Conservation (phyloP, 2,113 vertebrate species). For the Origma solitaria region DNA sequence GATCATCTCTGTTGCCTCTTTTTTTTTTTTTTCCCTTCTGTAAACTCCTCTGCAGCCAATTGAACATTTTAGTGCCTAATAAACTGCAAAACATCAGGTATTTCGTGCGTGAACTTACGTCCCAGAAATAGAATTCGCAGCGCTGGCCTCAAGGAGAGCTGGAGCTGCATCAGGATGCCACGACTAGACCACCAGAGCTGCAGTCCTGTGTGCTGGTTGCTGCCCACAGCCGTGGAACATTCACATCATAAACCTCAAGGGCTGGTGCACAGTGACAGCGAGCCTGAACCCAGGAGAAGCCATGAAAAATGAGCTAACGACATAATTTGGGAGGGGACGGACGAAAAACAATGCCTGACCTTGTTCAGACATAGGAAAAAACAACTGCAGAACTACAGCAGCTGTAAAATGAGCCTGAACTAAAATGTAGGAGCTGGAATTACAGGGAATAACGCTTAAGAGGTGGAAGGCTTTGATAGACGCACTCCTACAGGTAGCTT, state of each 20-base stretch:
- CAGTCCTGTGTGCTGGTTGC: background rate
- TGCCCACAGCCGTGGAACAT: background rate
- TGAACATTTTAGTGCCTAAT: background rate
- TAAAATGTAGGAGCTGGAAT: background rate
- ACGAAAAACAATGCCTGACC: background rate
- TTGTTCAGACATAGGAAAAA: background rate
- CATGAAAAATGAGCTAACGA: background rate
- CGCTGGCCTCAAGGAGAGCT: background rate
- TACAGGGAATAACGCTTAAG: background rate
- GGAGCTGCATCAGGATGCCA: background rate
- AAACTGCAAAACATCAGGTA: background rate
- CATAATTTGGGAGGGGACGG: background rate
- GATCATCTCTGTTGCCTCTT: background rate
- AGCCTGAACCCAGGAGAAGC: background rate
- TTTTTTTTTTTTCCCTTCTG: background rate
- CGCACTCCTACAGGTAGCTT: constrained; percentile 37
- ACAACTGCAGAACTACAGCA: background rate
- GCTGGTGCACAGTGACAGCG: background rate
- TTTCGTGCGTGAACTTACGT: background rate
- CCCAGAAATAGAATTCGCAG: background rate
- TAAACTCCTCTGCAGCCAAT: background rate
- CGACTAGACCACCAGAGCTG: background rate
- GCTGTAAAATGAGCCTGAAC: constrained; percentile 1
- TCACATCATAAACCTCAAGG: background rate
- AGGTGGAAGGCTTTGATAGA: constrained; percentile 23